Conservation (phyloP, 2,888 invertebrate species). For the Siphlonurus alternatus region DNA sequence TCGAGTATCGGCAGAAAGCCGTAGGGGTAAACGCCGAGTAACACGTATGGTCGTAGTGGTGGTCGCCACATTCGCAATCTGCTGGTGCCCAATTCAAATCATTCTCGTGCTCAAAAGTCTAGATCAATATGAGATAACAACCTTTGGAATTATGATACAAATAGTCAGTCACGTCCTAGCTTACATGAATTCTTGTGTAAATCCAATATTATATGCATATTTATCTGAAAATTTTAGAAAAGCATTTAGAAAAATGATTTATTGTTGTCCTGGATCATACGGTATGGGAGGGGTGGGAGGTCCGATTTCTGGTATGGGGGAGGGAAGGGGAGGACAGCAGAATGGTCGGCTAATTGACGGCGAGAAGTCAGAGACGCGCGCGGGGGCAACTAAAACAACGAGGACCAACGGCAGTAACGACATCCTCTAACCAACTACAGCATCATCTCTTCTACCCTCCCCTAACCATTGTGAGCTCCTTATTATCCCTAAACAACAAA, state of each 20-base stretch:
- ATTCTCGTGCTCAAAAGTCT: constrained; percentile 27
- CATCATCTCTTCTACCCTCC: no score
- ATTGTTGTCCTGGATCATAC: constrained; percentile 14
- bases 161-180: constrained; percentile 66
- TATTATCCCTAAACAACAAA: neutral
- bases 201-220: constrained; percentile 88
- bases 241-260: constrained; percentile 55
- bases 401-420: constrained; percentile 49
- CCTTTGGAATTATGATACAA: constrained; percentile 35
- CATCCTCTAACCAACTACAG: constrained; percentile 24
- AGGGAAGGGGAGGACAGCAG: neutral
- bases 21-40: constrained; percentile 71
- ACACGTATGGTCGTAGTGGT: constrained; percentile 85
- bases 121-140: constrained; percentile 11
- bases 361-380: constrained; percentile 6
- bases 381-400: constrained; percentile 42
- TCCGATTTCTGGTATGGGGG: constrained; percentile 8
- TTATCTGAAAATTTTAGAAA: constrained; percentile 87
- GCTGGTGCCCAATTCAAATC: constrained; percentile 93
- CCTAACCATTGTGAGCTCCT: neutral
- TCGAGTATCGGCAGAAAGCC: constrained; percentile 60
- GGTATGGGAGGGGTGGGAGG: constrained; percentile 7
- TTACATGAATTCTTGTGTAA: constrained; percentile 88
- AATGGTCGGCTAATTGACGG: constrained; percentile 5
- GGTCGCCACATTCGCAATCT: constrained; percentile 79